Percentiles rank a stretch among this genome's conserved stretches.
These are phyloP conservation scores for Pinctada fucata DNA, from an alignment of 2,888 invertebrate species.

Conservation along the genomic window DNA sequence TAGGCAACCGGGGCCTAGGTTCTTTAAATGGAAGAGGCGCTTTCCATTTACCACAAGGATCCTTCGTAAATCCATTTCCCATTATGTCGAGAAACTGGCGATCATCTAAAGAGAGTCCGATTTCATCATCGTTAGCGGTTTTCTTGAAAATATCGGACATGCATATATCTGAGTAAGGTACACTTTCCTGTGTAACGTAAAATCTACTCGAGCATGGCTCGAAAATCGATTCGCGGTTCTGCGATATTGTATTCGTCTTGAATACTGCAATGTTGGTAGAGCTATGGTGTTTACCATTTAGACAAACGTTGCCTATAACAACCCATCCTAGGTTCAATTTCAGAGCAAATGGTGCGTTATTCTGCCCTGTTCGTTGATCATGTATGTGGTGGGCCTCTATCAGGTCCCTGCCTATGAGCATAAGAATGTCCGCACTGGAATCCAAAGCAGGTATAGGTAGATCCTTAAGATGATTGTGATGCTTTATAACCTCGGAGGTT, in stretches of 20 bases:
- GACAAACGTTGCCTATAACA: constrained; percentile 7
- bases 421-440: neutral
- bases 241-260: too few relatives aligned
- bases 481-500: neutral
- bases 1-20: constrained; percentile 16
- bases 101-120: constrained; percentile 11
- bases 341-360: too few relatives aligned
- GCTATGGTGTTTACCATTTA: neutral
- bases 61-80: constrained; percentile 2
- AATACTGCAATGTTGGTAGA: neutral
- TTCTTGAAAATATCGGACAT: neutral
- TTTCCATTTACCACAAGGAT: constrained; percentile 31
- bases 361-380: constrained; percentile 7
- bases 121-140: constrained; percentile 2
- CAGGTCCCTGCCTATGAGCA: constrained; percentile 4
- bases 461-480: neutral
- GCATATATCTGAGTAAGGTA: neutral
- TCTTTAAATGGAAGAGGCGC: constrained; percentile 36
- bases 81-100: constrained; percentile 4
- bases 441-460: neutral
- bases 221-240: constrained; percentile 9
- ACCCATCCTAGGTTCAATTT: constrained; percentile 7
- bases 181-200: neutral
- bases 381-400: too few relatives aligned
- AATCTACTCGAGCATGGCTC: neutral